Percentiles rank a stretch among this genome's conserved stretches.
These are phyloP conservation scores for Globodera ellingtonae DNA, from an alignment of 1,140 invertebrate species.

Conservation along the genomic window DNA sequence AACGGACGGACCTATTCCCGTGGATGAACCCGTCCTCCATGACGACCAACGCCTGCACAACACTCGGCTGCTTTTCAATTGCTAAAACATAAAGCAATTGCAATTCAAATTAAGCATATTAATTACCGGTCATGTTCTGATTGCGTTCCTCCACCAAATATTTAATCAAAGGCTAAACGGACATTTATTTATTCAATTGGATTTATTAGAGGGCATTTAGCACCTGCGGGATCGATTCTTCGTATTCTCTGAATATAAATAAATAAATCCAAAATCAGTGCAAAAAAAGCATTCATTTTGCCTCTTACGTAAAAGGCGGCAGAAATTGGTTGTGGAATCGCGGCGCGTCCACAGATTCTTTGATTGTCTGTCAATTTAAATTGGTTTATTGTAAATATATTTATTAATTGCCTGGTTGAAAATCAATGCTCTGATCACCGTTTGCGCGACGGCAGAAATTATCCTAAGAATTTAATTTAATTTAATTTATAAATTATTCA, in stretches of 20 bases:
- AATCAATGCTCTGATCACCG: conserved; percentile 80
- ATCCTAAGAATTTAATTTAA: conserved; percentile 31
- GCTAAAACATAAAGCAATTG: conserved; percentile 1
- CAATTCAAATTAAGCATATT: not conserved
- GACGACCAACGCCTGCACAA: conserved; percentile 60
- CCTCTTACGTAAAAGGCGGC: conserved; percentile 77
- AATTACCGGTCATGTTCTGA: conserved; percentile 54
- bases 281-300: conserved; percentile 75
- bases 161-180: conserved; percentile 48
- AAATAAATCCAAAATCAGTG: conserved; percentile 67
- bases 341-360: conserved; percentile 82
- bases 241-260: conserved; percentile 72
- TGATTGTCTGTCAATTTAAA: conserved; percentile 73
- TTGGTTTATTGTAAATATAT: not conserved
- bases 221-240: conserved; percentile 66
- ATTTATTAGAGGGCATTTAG: not conserved
- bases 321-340: conserved; percentile 89
- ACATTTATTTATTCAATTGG: not conserved
- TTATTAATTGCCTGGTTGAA: conserved; percentile 68
- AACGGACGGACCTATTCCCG: conserved; percentile 45
- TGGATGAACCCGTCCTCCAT: conserved; percentile 64
- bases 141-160: conserved; percentile 37
- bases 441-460: conserved; percentile 66
- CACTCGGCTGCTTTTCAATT: conserved; percentile 52
- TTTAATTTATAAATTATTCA: not conserved